Evolutionary conservation across 64 coral and sea anemone genomes (phyloP), one percentile per base, ranked within the genome.

Genomic region (Astreopora myriophthalma): DNA sequence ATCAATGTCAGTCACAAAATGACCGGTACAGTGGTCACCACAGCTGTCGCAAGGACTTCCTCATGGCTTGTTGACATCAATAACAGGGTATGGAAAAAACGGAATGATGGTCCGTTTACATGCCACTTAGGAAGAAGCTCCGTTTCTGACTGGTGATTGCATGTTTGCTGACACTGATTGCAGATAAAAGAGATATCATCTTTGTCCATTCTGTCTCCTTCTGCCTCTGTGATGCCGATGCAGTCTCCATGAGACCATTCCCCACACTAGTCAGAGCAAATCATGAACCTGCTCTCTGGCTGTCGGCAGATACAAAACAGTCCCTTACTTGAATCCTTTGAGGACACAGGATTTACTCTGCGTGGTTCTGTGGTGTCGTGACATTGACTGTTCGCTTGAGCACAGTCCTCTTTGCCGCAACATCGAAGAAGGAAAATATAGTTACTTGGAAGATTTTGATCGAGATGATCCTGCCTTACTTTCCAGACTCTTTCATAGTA

Each of bases 401-500:
- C 71, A 30, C 87, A 89, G 52, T 60, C 72, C 12, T 8, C 63
- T 2, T 48, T 5, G 6, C 33, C 51, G 48, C 87, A 89, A 35
- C 60, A 8, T 63, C 87, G 73, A n/a, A 89, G 36, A 3, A 68
- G 34, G 87, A 78, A 89, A 37, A 78, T 17, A 63, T 89, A 89
- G 55, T 89, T 76, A 17, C 33, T n/a, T 76, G 87, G 73, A 42
- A 89, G 65, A 20, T 8, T 65, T 58, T 89, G 51, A 55, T 88
- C 86, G 72, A 89, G 64, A 77, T 78, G 87, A 0, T 36, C 5
- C 1, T 89, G 71, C 74, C 87, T 16, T 10, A 89, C 28, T 51
- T 10, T 89, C 87, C 87, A 89, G 25, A 78, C 87, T 33, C 65
- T 89, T 26, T 89, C 5, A n/a, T 77, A 89, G 32, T 89, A n/a